Conservation (phyloP, 2,113 vertebrate genomes). For the Oreocharis arfaki region DNA sequence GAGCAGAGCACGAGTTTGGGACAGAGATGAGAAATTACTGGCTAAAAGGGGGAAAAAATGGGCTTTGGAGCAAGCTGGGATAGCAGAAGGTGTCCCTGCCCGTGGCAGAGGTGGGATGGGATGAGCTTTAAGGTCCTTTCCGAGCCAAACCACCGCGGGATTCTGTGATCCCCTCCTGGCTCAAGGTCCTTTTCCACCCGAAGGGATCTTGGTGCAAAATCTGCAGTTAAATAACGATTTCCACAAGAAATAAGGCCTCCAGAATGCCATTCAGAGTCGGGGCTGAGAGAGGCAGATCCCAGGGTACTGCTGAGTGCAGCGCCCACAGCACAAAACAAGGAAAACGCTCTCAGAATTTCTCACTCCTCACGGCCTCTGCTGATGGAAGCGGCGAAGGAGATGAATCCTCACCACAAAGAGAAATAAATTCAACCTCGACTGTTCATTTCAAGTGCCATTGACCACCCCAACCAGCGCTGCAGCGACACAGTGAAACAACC, state of each 20-base stretch:
- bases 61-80: not conserved
- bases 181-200: not conserved
- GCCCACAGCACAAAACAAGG: not conserved
- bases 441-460: not conserved
- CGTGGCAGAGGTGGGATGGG: not conserved
- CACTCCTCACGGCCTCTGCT: not conserved
- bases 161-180: not conserved
- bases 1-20: not conserved
- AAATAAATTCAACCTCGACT: not conserved
- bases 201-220: not conserved
- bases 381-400: not conserved
- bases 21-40: not conserved
- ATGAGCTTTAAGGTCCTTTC: not conserved
- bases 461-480: not conserved
- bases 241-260: not conserved
- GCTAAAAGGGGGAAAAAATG: not conserved
- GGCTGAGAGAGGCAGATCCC: not conserved
- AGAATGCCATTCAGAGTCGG: accelerated
- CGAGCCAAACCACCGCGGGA: not conserved
- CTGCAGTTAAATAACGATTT: not conserved
- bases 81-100: not conserved
- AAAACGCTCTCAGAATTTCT: not conserved
- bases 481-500: not conserved
- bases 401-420: not conserved
- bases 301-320: not conserved